Conservation (phyloP, 1,140 invertebrate species). For the Apis cerana region DNA sequence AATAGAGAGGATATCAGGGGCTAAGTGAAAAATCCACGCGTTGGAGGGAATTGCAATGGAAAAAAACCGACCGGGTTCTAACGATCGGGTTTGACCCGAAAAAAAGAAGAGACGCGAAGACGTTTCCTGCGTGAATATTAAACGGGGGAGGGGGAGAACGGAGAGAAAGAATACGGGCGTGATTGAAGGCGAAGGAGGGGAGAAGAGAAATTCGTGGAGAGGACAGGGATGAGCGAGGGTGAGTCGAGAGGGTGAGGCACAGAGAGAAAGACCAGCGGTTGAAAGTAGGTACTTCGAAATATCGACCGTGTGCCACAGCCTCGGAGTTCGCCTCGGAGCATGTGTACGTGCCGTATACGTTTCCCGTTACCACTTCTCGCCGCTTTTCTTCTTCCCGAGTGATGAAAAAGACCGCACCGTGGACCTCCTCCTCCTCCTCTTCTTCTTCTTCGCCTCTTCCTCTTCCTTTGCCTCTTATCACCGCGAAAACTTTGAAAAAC, state of each 20-base stretch:
- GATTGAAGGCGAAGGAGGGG: slow-evolving; percentile 38
- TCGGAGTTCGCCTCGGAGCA: slow-evolving; percentile 64
- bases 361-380: slow-evolving; percentile 68
- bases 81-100: neutral
- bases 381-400: slow-evolving; percentile 60
- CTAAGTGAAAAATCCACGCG: too few relatives aligned
- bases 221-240: slow-evolving; percentile 33
- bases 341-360: slow-evolving; percentile 52
- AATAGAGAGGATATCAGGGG: neutral
- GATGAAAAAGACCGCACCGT: slow-evolving; percentile 63
- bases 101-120: neutral
- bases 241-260: slow-evolving; percentile 39
- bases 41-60: neutral
- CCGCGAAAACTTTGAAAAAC: slow-evolving; percentile 24
- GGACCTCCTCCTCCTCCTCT: slow-evolving; percentile 8
- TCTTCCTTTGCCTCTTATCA: neutral
- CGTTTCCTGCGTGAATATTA: neutral
- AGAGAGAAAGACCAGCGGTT: slow-evolving; percentile 67
- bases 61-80: neutral
- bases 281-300: slow-evolving; percentile 78
- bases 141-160: neutral
- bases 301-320: slow-evolving; percentile 72
- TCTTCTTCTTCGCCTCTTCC: neutral
- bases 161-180: slow-evolving; percentile 25
- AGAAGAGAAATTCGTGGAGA: slow-evolving; percentile 46